Evolutionary conservation across 1,140 invertebrate genomes (phyloP), one percentile per base, ranked within the genome.

Genomic region (Formica selysi): DNA sequence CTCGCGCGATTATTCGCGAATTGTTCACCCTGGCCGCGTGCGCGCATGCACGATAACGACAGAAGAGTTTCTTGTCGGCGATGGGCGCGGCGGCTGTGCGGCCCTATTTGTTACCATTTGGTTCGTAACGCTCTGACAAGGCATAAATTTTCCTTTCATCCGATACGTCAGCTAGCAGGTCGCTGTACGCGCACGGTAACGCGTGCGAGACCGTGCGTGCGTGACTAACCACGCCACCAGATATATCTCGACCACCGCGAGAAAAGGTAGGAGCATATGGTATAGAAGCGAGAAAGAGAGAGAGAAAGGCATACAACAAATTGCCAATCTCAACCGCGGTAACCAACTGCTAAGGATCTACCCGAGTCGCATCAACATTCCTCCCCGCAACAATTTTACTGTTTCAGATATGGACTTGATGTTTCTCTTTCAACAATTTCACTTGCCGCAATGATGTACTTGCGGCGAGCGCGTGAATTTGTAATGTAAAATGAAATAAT

Each of bases 321-420:
- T 92, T 91, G 91, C 88, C 92, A 91, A 92, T 92, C 92, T 92
- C 91, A 61, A 87, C 86, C 86, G 38, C 54, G 16, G 54, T 67
- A 54, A 59, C 57, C 62, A 81, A 41, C 84, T 76, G 71, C 79
- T 32, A 61, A 65, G 68, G 84, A 54, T 57, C 41, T 64, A 41
- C 80, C 48, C 48, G 70, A 74, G 13, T 87, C 86, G 59, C 85
- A 86, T 91, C 81, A 87, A 87, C 90, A 92, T 92, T 88, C 86
- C 85, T 88, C 84, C 80, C 90, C 76, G 74, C 38, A 65, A 78
- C 38, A 71, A 73, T 87, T 91, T 71, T 80, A 62, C 84, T 87
- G 87, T 88, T 87, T 91, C 70, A 87, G 68, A 87, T 64, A 22
- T 11, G 13, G 65, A 32, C 59, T 38, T 54, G 54, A 51, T 32